Evolutionary conservation across 1,140 invertebrate species (phyloP).

Genomic region (Euura lappo): DNA sequence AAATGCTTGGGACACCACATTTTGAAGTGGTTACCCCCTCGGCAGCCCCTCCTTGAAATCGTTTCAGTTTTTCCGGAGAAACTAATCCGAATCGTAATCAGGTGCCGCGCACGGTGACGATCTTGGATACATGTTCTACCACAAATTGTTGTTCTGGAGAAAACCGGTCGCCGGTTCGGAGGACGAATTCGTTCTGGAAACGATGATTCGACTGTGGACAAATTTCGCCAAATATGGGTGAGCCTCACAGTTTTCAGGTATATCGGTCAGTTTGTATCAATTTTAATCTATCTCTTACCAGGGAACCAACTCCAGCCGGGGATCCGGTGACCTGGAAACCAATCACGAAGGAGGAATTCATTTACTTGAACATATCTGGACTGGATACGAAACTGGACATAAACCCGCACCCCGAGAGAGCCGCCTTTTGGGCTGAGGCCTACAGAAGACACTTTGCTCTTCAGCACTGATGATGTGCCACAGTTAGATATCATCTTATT

Average conservation of each 20-base stretch:
- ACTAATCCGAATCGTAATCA: too few species aligned
- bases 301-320: neutral
- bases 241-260: neutral
- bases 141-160: constrained; percentile 8
- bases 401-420: neutral
- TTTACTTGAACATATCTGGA: neutral
- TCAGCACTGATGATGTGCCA: too few species aligned
- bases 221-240: constrained; percentile 8
- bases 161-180: neutral
- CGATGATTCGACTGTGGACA: constrained; percentile 8
- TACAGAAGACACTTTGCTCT: too few species aligned
- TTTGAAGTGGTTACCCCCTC: too few species aligned
- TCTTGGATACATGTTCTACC: constrained; percentile 31
- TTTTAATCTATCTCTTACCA: neutral
- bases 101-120: constrained; percentile 35
- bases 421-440: neutral
- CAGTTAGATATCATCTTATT: too few species aligned
- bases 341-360: neutral
- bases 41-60: too few species aligned
- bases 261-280: neutral
- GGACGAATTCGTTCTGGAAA: neutral
- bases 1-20: too few species aligned
- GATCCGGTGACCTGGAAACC: constrained; percentile 1
- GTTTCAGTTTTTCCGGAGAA: too few species aligned
- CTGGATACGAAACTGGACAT: neutral